Percentiles rank a stretch among this genome's conserved stretches.
These are phyloP conservation scores for Protaetia brevitarsis DNA, from an alignment of 1,140 invertebrate species.

Conservation along the genomic window DNA sequence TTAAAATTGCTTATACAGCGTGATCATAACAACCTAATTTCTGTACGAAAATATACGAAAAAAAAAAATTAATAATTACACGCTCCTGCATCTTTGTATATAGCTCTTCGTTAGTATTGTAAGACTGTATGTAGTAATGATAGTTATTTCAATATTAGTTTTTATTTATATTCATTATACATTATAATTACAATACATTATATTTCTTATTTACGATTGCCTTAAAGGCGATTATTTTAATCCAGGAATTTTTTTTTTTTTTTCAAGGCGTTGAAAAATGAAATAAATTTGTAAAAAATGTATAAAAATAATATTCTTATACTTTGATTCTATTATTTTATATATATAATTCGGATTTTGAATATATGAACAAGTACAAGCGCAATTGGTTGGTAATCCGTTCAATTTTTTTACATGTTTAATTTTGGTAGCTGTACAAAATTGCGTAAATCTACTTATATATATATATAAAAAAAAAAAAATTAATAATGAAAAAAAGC, in stretches of 20 bases:
- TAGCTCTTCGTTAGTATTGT: constrained; percentile 13
- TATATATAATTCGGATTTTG: too few species aligned
- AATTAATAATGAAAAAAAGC: too few species aligned
- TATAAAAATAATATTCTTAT: too few species aligned
- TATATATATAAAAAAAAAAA: too few species aligned
- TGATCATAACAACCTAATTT: not conserved
- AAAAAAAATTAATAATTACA: not conserved
- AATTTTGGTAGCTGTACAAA: too few species aligned
- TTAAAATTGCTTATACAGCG: not conserved
- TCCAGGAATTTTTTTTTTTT: constrained; percentile 1
- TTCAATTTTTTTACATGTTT: too few species aligned
- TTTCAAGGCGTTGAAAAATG: not conserved
- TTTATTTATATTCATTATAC: constrained; percentile 23
- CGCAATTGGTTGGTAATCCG: too few species aligned
- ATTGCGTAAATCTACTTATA: too few species aligned
- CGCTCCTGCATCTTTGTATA: constrained; percentile 9
- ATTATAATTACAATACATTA: constrained; percentile 5
- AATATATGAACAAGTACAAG: too few species aligned
- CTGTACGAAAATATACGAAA: too few species aligned
- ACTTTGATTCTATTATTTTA: too few species aligned
- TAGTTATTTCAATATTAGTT: constrained; percentile 23
- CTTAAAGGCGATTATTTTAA: constrained; percentile 25
- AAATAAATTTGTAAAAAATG: not conserved
- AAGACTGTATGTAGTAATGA: constrained; percentile 23
- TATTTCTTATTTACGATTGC: constrained; percentile 5